phyloP scores from a whole-genome alignment of 2,797 vertebrate species.

The Halcyon smyrnensis region DNA sequence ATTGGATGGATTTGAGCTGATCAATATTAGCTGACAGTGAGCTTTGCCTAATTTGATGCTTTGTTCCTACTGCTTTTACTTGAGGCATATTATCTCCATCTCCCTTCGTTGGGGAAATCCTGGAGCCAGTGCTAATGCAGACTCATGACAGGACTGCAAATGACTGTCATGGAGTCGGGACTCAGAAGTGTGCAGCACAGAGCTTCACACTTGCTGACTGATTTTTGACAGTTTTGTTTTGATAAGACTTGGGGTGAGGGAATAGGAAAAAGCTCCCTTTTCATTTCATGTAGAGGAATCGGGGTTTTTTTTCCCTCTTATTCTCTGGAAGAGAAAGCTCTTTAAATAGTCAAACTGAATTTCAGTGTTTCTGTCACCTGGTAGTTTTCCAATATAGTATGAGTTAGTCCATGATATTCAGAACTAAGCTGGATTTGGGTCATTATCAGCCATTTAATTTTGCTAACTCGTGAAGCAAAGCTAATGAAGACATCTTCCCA shows the following conservation, averaged over 20 bases:
- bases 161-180: not conserved
- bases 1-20: not conserved
- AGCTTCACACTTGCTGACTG: not conserved
- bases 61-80: not conserved
- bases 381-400: not conserved
- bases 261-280: not conserved
- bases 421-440: not conserved
- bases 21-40: not conserved
- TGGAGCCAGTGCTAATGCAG: not conserved
- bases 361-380: not conserved
- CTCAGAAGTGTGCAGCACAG: not conserved
- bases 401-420: not conserved
- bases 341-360: not conserved
- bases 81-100: not conserved
- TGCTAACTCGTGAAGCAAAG: not conserved
- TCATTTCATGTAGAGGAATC: not conserved
- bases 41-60: not conserved
- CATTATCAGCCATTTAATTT: conserved; percentile 7
- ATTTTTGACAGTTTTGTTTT: not conserved
- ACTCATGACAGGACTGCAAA: not conserved
- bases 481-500: not conserved
- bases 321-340: not conserved
- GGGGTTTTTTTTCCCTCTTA: not conserved
- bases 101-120: not conserved
- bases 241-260: not conserved